phyloP scores from a whole-genome alignment of 2,113 vertebrate species.

The Nipponia nippon region DNA sequence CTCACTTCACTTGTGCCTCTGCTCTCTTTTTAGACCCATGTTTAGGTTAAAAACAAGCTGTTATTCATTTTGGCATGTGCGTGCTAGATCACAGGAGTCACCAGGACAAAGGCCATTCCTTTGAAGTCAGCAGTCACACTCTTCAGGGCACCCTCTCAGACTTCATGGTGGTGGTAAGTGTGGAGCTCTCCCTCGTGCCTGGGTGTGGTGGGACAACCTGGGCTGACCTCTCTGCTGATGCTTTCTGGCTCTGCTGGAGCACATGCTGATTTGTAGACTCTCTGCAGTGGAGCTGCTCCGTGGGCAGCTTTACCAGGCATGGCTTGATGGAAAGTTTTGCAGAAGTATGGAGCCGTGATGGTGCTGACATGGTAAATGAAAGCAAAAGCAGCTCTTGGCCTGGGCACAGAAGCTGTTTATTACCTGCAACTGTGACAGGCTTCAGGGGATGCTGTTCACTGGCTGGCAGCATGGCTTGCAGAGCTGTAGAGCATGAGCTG shows the following conservation, averaged over 20 bases:
- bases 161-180: rapidly evolving
- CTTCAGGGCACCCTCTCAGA: background rate
- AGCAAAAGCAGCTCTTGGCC: background rate
- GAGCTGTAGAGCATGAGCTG: background rate
- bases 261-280: rapidly evolving
- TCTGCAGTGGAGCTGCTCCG: background rate
- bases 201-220: background rate
- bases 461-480: background rate
- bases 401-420: background rate
- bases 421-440: background rate
- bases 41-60: background rate
- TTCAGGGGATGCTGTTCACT: background rate
- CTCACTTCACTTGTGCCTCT: background rate
- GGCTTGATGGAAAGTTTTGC: background rate
- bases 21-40: background rate
- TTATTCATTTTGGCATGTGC: background rate
- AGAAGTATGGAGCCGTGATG: background rate
- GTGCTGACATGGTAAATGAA: background rate
- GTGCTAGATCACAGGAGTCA: too few species aligned
- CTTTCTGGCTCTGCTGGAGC: background rate
- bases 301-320: background rate
- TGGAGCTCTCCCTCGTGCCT: background rate
- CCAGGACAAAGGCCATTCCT: too few species aligned
- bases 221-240: background rate
- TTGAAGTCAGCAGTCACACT: background rate